These are phyloP conservation scores for Linyphia triangularis DNA, from an alignment of 2,888 invertebrate genomes.

Conservation along the genomic window DNA sequence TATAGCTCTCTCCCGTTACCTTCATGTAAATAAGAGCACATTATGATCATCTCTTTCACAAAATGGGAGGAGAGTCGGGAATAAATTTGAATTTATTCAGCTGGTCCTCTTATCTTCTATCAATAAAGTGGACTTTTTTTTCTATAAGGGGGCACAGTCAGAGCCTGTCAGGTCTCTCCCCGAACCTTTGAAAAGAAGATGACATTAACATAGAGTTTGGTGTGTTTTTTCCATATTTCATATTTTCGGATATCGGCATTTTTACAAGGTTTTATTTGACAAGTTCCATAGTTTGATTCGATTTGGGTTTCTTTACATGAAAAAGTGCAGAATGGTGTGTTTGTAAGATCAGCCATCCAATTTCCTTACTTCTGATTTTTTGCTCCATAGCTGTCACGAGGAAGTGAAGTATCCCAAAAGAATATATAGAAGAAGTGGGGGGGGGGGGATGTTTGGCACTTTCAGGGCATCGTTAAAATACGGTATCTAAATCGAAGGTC, in stretches of 20 bases:
- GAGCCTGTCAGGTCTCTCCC: slow-evolving; percentile 48
- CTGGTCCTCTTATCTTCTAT: slow-evolving; percentile 66
- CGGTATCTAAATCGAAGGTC: not conserved
- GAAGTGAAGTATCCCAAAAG: not conserved
- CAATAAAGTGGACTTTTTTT: slow-evolving; percentile 57
- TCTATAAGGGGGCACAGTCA: not conserved
- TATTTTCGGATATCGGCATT: slow-evolving; percentile 53
- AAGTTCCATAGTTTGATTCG: slow-evolving; percentile 53
- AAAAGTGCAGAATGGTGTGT: slow-evolving; percentile 15
- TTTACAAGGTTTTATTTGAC: slow-evolving; percentile 27
- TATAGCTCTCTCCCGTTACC: slow-evolving; percentile 39
- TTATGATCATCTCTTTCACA: slow-evolving; percentile 56
- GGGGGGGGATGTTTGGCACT: not conserved
- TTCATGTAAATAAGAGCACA: slow-evolving; percentile 65
- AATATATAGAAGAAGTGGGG: not conserved
- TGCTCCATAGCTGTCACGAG: slow-evolving; percentile 18
- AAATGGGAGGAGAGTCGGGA: slow-evolving; percentile 70
- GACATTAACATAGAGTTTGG: slow-evolving; percentile 67
- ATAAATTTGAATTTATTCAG: slow-evolving; percentile 75
- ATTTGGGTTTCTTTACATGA: slow-evolving; percentile 44
- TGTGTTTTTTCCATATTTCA: slow-evolving; percentile 39
- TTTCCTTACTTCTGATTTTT: slow-evolving; percentile 22
- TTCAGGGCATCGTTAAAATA: not conserved
- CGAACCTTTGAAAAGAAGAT: slow-evolving; percentile 33
- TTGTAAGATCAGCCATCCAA: slow-evolving; percentile 33